These are phyloP conservation scores for Porites lobata DNA, from an alignment of 92 coral and sea anemone species.

Conservation along the genomic window DNA sequence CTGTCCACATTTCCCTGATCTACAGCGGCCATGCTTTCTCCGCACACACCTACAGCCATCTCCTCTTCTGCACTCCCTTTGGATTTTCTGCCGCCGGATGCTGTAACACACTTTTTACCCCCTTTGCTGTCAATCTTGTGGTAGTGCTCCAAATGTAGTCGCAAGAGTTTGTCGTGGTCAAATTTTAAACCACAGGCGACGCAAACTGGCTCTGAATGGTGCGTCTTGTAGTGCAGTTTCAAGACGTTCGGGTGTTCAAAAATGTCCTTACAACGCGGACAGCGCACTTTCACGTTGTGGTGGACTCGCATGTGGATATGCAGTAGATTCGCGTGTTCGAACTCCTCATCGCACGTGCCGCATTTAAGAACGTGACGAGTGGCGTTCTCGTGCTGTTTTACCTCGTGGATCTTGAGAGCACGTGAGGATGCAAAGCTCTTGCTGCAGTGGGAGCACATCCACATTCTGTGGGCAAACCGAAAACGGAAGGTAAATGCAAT, in stretches of 20 bases:
- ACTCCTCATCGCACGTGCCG: slow-evolving; percentile 87
- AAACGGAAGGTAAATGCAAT: slow-evolving; percentile 17
- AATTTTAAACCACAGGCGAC: slow-evolving; percentile 88
- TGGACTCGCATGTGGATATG: slow-evolving; percentile 89
- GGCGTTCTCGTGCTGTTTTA: slow-evolving; percentile 85
- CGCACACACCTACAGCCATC: neutral
- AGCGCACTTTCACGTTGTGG: slow-evolving; percentile 85
- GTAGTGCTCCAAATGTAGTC: slow-evolving; percentile 91
- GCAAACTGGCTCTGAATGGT: slow-evolving; percentile 86
- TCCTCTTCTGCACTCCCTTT: neutral
- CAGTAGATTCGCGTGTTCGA: slow-evolving; percentile 86
- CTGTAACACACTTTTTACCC: slow-evolving; percentile 11
- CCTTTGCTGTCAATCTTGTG: slow-evolving; percentile 82
- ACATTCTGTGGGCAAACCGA: slow-evolving; percentile 61
- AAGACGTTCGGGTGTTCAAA: slow-evolving; percentile 80
- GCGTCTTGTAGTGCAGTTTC: slow-evolving; percentile 77
- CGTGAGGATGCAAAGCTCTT: slow-evolving; percentile 86
- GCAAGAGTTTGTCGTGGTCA: slow-evolving; percentile 90
- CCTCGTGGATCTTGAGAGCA: slow-evolving; percentile 90
- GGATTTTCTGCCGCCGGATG: neutral
- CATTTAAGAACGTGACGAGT: slow-evolving; percentile 80
- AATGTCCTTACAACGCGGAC: slow-evolving; percentile 88
- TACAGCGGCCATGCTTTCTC: neutral
- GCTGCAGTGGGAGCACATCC: slow-evolving; percentile 85
- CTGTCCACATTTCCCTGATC: neutral